These are phyloP conservation scores for Monochamus saltuarius DNA, from an alignment of 1,140 invertebrate species.

Conservation along the genomic window DNA sequence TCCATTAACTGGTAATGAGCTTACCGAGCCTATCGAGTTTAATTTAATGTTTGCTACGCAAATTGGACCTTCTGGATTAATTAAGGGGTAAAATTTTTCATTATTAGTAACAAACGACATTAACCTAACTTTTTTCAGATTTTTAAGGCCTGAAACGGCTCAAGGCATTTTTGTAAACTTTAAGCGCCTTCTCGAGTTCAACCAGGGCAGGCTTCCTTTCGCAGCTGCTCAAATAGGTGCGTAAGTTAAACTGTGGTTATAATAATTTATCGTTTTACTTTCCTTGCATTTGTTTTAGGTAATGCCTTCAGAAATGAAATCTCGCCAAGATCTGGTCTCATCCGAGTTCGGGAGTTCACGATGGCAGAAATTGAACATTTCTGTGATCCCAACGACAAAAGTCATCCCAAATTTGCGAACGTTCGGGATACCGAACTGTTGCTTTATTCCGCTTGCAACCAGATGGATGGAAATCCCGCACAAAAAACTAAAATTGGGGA, in stretches of 20 bases:
- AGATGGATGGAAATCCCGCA: slow-evolving; percentile 89
- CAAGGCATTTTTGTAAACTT: slow-evolving; percentile 99
- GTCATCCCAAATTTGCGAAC: slow-evolving; percentile 86
- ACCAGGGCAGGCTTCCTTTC: slow-evolving; percentile 95
- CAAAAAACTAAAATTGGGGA: slow-evolving; percentile 71
- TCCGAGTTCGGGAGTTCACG: slow-evolving; percentile 96
- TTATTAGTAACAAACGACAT: not conserved
- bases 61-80: slow-evolving; percentile 92
- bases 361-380: slow-evolving; percentile 99
- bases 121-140: slow-evolving; percentile 55
- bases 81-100: slow-evolving; percentile 71
- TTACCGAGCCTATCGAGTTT: slow-evolving; percentile 95
- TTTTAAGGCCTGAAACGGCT: slow-evolving; percentile 95
- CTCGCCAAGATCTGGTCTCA: slow-evolving; percentile 93
- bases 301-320: slow-evolving; percentile 99
- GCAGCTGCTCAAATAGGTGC: slow-evolving; percentile 95
- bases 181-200: slow-evolving; percentile 94
- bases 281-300: slow-evolving; percentile 54
- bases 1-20: slow-evolving; percentile 89
- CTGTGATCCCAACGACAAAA: slow-evolving; percentile 88
- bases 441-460: slow-evolving; percentile 93
- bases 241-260: slow-evolving; percentile 25
- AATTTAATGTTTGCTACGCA: slow-evolving; percentile 98
- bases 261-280: not conserved
- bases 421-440: slow-evolving; percentile 74